Base-by-base conservation (phyloP, 1,140 invertebrate genomes). In the Ceratosolen solmsi region DNA sequence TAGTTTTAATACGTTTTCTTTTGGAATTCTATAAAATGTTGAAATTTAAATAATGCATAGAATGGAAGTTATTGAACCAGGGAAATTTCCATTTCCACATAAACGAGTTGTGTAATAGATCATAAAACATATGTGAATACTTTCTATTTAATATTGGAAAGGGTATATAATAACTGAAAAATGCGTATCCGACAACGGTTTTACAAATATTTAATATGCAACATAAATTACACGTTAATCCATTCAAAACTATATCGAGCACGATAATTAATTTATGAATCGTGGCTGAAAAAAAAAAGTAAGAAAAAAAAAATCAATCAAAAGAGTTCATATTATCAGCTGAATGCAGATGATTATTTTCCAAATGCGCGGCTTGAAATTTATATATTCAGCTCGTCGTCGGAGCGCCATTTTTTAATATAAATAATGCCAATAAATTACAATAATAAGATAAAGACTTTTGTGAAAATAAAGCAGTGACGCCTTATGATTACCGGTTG, bases 371-470 rank as follows among this genome's bases (percentile, higher is more conserved):
- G 27, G 20, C 22, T 38, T 68, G 33, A 68, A 68, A 68, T 68
- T 68, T n/a, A 68, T 68, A n/a, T 68, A 68, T 38, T 68, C 63
- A 22, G 3, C 9, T 2, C 27, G 13, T 0, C 13, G 17, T 5
- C 13, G 27, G 33, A 38, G 33, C 36, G 4, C 27, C n/a, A 68
- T 68, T 68, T 68, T 65, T 68, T 38, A 68, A 68, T 68, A 38
- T n/a, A 38, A 38, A 38, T 36, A 68, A 68, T 68, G 33, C 20
- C 30, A 68, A 68, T 68, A 68, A 68, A 68, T 68, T 68, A 38
- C 33, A 38, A 68, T 68, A 68, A 68, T 68, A 38, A 68, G 63
- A 68, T 68, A 38, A 68, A 68, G 33, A 68, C 33, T 68, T 68
- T 38, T 36, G 20, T 38, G 20, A 38, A 68, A 68, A 68, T 68